A percentile compares a stretch with the other conserved stretches of the same genome.
Evolutionary conservation across 1,140 invertebrate genomes (phyloP).

Genomic region (Ephestia elutella): DNA sequence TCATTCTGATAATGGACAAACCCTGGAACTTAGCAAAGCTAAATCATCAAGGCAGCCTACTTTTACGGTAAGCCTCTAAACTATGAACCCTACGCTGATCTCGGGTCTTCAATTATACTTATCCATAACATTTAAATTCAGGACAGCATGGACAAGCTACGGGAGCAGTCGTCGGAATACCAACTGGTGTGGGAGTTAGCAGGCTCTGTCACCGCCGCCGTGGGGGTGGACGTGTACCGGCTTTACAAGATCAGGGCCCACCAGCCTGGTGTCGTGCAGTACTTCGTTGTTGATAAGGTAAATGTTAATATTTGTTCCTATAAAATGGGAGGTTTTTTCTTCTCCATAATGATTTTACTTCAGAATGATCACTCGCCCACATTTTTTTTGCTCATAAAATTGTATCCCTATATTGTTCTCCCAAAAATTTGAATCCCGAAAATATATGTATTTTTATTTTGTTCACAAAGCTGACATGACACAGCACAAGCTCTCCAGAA

Average conservation of each 20-base stretch:
- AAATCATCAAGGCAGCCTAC: neutral
- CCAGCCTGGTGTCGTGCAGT: constrained; percentile 34
- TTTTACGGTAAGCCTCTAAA: neutral
- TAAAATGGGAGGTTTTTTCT: no score
- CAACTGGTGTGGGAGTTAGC: constrained; percentile 27
- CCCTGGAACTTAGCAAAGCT: neutral
- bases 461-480: no score
- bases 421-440: no score
- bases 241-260: constrained; percentile 44
- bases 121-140: constrained; percentile 23
- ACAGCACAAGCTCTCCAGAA: no score
- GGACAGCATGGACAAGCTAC: constrained; percentile 13
- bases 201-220: constrained; percentile 22
- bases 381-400: no score
- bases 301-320: constrained; percentile 22
- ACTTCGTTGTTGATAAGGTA: constrained; percentile 26
- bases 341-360: no score
- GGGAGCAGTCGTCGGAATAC: neutral
- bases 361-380: no score
- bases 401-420: no score
- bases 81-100: neutral
- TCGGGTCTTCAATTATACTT: no score
- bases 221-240: constrained; percentile 37
- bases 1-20: neutral
- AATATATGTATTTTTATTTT: no score